phyloP scores from a whole-genome alignment of 2,797 vertebrate genomes.

The Gadopsis bispinosus region DNA sequence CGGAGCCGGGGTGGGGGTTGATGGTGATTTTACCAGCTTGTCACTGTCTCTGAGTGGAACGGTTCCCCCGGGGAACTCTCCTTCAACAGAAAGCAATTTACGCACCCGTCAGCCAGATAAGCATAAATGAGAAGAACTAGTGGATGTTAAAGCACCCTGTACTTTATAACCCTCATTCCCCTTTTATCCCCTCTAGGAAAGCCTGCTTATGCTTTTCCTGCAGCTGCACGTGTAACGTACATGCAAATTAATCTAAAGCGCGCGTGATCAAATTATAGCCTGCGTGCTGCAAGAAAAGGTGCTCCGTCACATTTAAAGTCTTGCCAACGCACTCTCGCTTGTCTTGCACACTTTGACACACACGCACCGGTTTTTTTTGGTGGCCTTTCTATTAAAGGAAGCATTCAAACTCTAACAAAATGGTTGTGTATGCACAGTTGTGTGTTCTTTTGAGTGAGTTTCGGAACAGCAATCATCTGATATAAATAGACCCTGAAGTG shows the following conservation, averaged over 20 bases:
- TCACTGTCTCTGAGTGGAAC: conserved; percentile 74
- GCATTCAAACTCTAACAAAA: conserved; percentile 53
- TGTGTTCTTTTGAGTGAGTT: conserved; percentile 68
- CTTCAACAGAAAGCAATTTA: conserved; percentile 80
- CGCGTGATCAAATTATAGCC: neutral
- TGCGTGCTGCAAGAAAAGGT: conserved; percentile 16
- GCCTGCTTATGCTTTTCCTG: conserved; percentile 17
- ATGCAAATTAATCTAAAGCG: conserved; percentile 1
- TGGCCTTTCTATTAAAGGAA: conserved; percentile 38
- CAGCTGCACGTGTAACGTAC: neutral
- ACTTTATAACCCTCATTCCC: conserved; percentile 50
- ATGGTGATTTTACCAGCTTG: conserved; percentile 79
- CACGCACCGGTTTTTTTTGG: conserved; percentile 26
- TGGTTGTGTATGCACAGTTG: conserved; percentile 53
- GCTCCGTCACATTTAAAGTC: conserved; percentile 11
- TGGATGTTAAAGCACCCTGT: conserved; percentile 59
- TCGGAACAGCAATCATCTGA: conserved; percentile 71
- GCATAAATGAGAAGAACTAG: conserved; percentile 71
- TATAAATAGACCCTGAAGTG: conserved; percentile 78
- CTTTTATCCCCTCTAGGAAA: conserved; percentile 28
- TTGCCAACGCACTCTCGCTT: neutral
- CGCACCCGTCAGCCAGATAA: conserved; percentile 75
- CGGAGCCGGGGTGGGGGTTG: neutral
- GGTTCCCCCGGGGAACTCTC: conserved; percentile 63
- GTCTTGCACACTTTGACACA: neutral